phyloP scores from a whole-genome alignment of 2,113 vertebrate species.

The Eleginops maclovinus region DNA sequence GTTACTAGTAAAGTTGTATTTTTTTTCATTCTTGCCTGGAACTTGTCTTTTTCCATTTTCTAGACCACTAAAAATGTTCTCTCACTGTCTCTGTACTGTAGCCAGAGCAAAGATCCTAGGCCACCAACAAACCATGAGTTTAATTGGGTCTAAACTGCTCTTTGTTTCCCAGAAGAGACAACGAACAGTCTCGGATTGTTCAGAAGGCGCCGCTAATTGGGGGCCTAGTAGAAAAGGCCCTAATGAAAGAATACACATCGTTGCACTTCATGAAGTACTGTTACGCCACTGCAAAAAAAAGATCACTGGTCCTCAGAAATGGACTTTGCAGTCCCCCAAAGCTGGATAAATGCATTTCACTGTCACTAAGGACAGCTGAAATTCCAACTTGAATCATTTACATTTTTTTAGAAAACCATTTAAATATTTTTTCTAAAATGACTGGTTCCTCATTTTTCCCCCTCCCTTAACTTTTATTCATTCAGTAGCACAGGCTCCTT shows the following conservation, averaged over 20 bases:
- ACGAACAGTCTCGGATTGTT: conserved; percentile 71
- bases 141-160: conserved; percentile 76
- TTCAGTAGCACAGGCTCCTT: conserved; percentile 16
- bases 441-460: conserved; percentile 2
- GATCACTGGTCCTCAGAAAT: conserved; percentile 42
- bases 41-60: conserved; percentile 44
- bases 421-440: not conserved
- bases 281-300: no score
- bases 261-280: conserved; percentile 49
- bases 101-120: conserved; percentile 46
- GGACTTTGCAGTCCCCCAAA: conserved; percentile 1
- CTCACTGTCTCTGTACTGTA: conserved; percentile 25
- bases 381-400: not conserved
- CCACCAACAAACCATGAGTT: conserved; percentile 60
- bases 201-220: conserved; percentile 75
- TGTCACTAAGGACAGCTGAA: not conserved
- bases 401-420: not conserved
- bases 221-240: conserved; percentile 46
- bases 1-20: conserved; percentile 28
- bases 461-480: conserved; percentile 2
- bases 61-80: conserved; percentile 35
- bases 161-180: conserved; percentile 68
- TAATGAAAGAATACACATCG: conserved; percentile 69
- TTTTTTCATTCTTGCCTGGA: conserved; percentile 16
- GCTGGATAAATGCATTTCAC: not conserved